Base-by-base conservation (phyloP, 1,140 invertebrate genomes). In the Phocides pigmalion region DNA sequence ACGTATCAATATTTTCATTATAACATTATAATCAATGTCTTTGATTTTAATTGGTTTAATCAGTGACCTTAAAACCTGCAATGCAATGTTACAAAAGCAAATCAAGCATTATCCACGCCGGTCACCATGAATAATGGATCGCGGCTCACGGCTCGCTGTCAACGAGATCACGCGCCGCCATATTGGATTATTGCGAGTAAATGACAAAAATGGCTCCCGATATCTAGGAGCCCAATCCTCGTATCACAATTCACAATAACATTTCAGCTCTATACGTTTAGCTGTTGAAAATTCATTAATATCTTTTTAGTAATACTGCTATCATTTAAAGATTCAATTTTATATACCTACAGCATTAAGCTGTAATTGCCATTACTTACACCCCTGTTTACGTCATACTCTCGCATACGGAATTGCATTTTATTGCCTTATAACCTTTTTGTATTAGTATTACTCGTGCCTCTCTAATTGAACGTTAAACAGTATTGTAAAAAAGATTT, bases 151-250 rank as follows among this genome's bases (percentile, higher is more conserved):
- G 72, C 75, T 78, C 70, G 68, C 69, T 78, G 72, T 72, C 75
- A 66, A 78, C 74, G 75, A 70, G 75, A 78, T 78, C 72, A 78
- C 70, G 72, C 70, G 71, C 67, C 64, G 44, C 67, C 72, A 72
- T 72, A 78, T 78, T 73, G 70, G 75, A 73, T 78, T 78, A 78
- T 78, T 78, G 72, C 66, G 72, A 72, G 72, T 70, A 78, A 78
- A 75, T 75, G 75, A 75, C 70, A 68, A 75, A 77, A 74, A 70
- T 76, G 62, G 69, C 66, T 67, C 66, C 61, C 72, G 66, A 75
- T 74, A 53, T 37, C 50, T 32, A 28, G 32, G 12, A 11, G n/a
- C 28, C 28, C 28, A 32, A 32, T 8, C 28, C n/a, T 32, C 28
- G 28, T 11, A 32, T n/a, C n/a, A n/a, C n/a, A n/a, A n/a, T n/a